These are phyloP conservation scores for Pterocles burchelli DNA, from an alignment of 2,113 vertebrate species.

Conservation along the genomic window DNA sequence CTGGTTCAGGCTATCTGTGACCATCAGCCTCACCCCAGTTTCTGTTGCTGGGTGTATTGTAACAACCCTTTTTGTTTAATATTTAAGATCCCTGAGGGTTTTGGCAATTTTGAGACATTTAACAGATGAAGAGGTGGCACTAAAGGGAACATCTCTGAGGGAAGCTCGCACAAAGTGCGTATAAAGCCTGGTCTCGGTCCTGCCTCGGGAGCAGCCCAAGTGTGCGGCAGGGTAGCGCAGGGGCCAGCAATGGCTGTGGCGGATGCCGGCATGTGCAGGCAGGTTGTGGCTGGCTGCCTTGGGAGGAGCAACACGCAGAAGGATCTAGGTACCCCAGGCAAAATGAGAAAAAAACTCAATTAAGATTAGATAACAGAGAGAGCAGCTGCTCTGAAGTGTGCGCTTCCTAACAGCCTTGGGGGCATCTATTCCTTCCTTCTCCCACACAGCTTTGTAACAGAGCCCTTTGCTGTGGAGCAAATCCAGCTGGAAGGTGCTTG, in stretches of 20 bases:
- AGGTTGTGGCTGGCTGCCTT: background rate
- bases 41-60: background rate
- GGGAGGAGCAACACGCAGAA: background rate
- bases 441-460: conserved; percentile 17
- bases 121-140: background rate
- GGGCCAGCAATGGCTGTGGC: rapidly evolving
- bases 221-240: rapidly evolving
- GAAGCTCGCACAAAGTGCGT: rapidly evolving
- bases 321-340: background rate
- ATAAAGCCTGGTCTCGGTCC: background rate
- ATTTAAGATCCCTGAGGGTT: background rate
- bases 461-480: background rate
- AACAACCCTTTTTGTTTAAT: conserved; percentile 2
- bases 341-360: background rate
- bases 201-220: background rate
- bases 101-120: background rate
- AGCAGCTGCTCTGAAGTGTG: conserved; percentile 48
- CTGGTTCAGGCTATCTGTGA: background rate
- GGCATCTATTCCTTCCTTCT: conserved; percentile 30
- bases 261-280: background rate
- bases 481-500: background rate
- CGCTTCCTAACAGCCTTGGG: background rate
- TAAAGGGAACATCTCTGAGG: background rate
- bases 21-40: background rate
- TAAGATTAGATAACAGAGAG: conserved; percentile 40